phyloP scores from a whole-genome alignment of 30 jellyfish, hydroid and myxozoan species.

The Chironex yamaguchii region DNA sequence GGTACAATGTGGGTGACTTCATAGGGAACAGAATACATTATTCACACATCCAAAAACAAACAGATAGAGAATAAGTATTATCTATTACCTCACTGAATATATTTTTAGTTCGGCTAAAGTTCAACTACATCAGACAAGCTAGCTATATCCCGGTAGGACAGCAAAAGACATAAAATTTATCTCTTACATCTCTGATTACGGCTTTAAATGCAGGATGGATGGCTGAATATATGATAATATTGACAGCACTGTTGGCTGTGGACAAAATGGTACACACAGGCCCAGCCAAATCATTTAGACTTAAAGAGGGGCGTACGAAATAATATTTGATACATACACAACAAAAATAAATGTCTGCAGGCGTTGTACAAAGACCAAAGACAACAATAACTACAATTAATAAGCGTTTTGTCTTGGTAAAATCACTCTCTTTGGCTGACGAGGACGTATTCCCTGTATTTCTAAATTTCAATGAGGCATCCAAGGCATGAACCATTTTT shows the following conservation, averaged over 20 bases:
- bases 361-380: background rate
- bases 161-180: background rate
- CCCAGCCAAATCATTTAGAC: background rate
- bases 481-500: too few relatives aligned
- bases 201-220: background rate
- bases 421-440: background rate
- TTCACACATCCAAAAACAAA: too few relatives aligned
- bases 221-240: background rate
- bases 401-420: background rate
- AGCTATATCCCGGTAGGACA: too few relatives aligned
- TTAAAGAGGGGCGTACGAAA: background rate
- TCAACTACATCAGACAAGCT: too few relatives aligned
- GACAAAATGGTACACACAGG: background rate
- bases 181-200: background rate
- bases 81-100: too few relatives aligned
- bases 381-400: background rate
- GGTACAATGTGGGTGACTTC: too few relatives aligned
- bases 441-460: too few relatives aligned
- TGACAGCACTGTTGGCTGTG: background rate
- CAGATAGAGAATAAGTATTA: too few relatives aligned
- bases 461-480: too few relatives aligned
- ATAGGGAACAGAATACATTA: too few relatives aligned
- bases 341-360: background rate
- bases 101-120: too few relatives aligned
- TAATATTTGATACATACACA: background rate